These are phyloP conservation scores for Tridacna crocea DNA, from an alignment of 2,888 invertebrate genomes.

Conservation along the genomic window DNA sequence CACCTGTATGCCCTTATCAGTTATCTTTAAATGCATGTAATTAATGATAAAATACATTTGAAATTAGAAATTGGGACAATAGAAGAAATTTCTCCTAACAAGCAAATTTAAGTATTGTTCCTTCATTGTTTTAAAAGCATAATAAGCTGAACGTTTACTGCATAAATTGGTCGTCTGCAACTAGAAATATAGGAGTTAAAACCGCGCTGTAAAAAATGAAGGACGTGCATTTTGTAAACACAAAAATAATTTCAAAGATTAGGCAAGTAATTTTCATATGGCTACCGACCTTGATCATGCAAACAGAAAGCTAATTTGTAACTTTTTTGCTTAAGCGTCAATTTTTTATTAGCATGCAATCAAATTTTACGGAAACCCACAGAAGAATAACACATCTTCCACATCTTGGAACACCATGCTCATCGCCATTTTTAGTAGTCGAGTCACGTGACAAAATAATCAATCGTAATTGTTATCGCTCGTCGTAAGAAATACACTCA, in stretches of 20 bases:
- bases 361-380: conserved; percentile 30
- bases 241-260: not conserved
- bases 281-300: conserved; percentile 52
- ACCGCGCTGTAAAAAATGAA: not conserved
- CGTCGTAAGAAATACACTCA: not conserved
- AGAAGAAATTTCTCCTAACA: no score
- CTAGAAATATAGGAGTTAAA: not conserved
- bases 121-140: no score
- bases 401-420: conserved; percentile 52
- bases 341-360: conserved; percentile 22
- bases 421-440: conserved; percentile 58
- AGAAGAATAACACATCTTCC: conserved; percentile 36
- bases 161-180: not conserved
- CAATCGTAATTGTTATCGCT: not conserved
- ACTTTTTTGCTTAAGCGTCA: conserved; percentile 7
- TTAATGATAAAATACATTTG: no score
- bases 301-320: conserved; percentile 26
- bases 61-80: no score
- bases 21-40: not conserved
- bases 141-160: no score
- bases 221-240: conserved; percentile 12
- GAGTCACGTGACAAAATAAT: conserved; percentile 54
- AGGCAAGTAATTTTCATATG: not conserved
- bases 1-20: not conserved
- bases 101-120: no score